Base-by-base conservation (phyloP, 1,140 invertebrate genomes). In the Colletes latitarsis region DNA sequence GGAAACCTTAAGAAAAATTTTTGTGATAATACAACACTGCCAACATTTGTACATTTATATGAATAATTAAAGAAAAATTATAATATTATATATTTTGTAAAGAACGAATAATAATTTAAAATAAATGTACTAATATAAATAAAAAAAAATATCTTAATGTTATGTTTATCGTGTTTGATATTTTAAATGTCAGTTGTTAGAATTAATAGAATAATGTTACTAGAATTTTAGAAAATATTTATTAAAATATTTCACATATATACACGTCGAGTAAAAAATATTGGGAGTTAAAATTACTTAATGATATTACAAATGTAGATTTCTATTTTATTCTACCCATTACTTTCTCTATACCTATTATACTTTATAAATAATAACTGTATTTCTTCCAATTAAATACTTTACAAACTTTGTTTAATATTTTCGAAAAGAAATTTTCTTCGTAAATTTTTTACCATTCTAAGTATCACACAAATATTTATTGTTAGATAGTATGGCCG, bases 311-410 rank as follows among this genome's bases (percentile, higher is more conserved):
- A 68, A 75, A 52, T 67, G 17, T 64, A 81, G 9, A 17, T 43
- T 52, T 72, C 66, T 46, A 62, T 19, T 41, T 41, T 70, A 46
- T 62, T 63, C 55, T 78, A 78, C 60, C 58, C 39, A 71, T 53
- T 83, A 30, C 14, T 74, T 41, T 82, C 67, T 53, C 49, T 78
- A 9, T 58, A 57, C 57, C 69, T 84, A 68, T 80, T 80, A 80
- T 71, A 78, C 19, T 72, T 82, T 57, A 88, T 88, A 90, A 89
- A 90, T 88, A 89, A 71, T 82, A 78, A 86, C 82, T 84, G 76
- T 87, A 85, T 85, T 88, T 84, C 63, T 86, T 84, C 84, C 83
- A 78, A 79, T 89, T 89, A 88, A 90, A 90, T 90, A 89, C 62
- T 90, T 87, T 82, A 87, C 81, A 88, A 88, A 80, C 79, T 84